phyloP scores from a whole-genome alignment of 1,140 invertebrate species.

The Cyrtorhinus lividipennis region DNA sequence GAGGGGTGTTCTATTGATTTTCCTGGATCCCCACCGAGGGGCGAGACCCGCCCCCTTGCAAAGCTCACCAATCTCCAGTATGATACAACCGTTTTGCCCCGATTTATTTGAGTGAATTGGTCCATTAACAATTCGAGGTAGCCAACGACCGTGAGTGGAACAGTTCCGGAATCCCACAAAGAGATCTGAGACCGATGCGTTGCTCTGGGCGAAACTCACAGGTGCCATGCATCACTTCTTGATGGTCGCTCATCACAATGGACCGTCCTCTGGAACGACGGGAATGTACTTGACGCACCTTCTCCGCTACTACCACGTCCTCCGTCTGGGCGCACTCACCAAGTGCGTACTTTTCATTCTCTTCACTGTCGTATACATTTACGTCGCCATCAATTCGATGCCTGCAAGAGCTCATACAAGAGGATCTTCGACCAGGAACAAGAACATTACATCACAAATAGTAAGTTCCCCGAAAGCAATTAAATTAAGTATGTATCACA shows the following conservation, averaged over 20 bases:
- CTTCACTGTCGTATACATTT: conserved; percentile 21
- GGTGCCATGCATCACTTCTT: not conserved
- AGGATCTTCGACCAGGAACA: conserved; percentile 3
- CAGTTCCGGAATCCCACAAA: too few species aligned
- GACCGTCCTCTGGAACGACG: not conserved
- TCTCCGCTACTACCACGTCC: not conserved
- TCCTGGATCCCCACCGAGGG: too few species aligned
- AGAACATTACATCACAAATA: conserved; percentile 16
- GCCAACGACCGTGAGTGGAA: too few species aligned
- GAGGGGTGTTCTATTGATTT: too few species aligned
- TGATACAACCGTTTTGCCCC: too few species aligned
- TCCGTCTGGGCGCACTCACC: conserved; percentile 13
- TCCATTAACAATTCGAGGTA: too few species aligned
- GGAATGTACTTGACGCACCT: not conserved
- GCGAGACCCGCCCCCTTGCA: too few species aligned
- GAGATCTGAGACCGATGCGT: too few species aligned
- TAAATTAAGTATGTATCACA: too few species aligned
- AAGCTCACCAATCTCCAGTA: too few species aligned
- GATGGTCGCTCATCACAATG: not conserved
- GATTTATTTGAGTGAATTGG: too few species aligned
- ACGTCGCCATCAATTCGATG: conserved; percentile 19
- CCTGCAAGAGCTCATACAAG: conserved; percentile 11
- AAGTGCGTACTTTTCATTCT: conserved; percentile 21
- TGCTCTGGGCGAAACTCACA: not conserved
- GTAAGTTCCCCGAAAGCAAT: too few species aligned